Percentiles rank a stretch among this genome's conserved stretches.
Evolutionary conservation across 2,888 invertebrate genomes (phyloP).

Genomic region (Andrena minutula): DNA sequence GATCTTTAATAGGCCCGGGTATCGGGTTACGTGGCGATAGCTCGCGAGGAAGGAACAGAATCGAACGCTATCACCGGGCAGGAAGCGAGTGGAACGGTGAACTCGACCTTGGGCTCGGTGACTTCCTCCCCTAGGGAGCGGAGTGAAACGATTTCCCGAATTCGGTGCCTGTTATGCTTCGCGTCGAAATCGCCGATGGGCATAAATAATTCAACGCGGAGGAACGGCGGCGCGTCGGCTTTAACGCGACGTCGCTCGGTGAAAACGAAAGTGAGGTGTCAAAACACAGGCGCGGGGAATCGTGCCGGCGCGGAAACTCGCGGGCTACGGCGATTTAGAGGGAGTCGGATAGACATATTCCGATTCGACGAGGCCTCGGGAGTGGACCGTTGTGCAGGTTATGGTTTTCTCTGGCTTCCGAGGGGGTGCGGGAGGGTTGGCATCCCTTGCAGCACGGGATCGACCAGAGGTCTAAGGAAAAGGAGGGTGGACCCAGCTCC

Average conservation of each 20-base stretch:
- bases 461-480: constrained; percentile 54
- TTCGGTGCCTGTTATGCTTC: neutral
- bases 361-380: constrained; percentile 67
- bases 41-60: neutral
- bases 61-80: neutral
- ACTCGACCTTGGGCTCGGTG: constrained; percentile 28
- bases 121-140: neutral
- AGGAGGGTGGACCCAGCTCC: constrained; percentile 62
- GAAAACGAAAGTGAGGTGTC: constrained; percentile 51
- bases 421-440: constrained; percentile 63
- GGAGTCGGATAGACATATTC: constrained; percentile 49
- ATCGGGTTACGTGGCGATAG: no score
- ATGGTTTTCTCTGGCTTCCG: constrained; percentile 77
- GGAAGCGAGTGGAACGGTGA: constrained; percentile 6
- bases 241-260: constrained; percentile 18
- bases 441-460: constrained; percentile 69
- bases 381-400: constrained; percentile 82
- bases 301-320: constrained; percentile 33
- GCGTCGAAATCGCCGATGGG: constrained; percentile 20
- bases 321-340: neutral
- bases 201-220: constrained; percentile 54
- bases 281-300: constrained; percentile 32
- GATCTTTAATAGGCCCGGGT: no score
- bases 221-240: constrained; percentile 34
- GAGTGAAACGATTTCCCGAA: constrained; percentile 4